A percentile compares a stretch with the other conserved stretches of the same genome.
Evolutionary conservation across 2,797 vertebrate species (phyloP).

Genomic region (Acropternis orthonyx): DNA sequence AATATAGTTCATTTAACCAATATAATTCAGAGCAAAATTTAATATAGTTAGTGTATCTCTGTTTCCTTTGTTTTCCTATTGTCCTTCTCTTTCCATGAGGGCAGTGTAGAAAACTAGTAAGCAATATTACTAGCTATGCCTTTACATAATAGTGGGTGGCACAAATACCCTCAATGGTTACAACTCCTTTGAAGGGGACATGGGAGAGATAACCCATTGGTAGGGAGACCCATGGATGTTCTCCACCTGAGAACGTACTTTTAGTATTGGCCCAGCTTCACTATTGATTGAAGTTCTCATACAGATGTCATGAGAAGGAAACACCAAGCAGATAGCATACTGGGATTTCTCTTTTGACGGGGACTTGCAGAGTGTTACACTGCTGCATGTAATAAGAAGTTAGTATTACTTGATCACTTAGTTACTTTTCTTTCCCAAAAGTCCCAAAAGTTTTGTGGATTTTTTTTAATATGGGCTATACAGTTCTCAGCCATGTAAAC

Average conservation of each 20-base stretch:
- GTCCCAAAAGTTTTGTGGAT: background rate
- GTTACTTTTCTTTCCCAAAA: background rate
- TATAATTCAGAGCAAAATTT: background rate
- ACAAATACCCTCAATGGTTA: background rate
- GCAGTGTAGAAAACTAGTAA: background rate
- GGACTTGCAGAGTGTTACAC: background rate
- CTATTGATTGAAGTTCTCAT: background rate
- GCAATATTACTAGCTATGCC: background rate
- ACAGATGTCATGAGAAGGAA: background rate
- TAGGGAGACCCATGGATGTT: background rate
- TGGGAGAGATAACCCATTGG: fast-evolving
- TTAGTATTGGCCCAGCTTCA: background rate
- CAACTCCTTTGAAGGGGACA: background rate
- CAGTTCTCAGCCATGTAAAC: background rate
- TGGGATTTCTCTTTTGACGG: background rate
- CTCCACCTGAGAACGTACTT: background rate
- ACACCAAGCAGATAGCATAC: fast-evolving
- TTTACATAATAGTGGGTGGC: background rate
- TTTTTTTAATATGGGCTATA: background rate
- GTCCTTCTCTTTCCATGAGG: background rate
- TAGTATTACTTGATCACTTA: background rate
- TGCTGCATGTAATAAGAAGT: background rate
- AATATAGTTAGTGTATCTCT: background rate
- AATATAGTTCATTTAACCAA: background rate
- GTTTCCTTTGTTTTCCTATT: background rate